Conservation (phyloP, 23 tunicate species). For the Diplosoma virens region DNA sequence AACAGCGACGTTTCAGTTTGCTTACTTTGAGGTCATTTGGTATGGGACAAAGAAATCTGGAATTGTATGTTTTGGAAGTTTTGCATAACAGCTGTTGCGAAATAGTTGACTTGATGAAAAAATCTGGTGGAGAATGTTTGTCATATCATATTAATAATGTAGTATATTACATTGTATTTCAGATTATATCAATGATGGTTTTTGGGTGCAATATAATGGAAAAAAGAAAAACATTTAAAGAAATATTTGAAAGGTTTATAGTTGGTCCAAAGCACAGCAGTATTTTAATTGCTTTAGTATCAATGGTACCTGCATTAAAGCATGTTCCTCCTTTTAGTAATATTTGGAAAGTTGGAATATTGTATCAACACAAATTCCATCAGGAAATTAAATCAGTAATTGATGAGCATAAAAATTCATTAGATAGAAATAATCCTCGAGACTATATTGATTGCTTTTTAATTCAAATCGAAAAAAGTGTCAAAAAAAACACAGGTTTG, state of each 20-base stretch:
- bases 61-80: slow-evolving; percentile 11
- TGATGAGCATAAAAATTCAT: background rate
- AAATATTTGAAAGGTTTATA: background rate
- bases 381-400: background rate
- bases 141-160: background rate
- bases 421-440: background rate
- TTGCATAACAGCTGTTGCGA: background rate
- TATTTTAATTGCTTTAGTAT: background rate
- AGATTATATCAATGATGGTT: no score
- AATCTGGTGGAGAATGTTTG: background rate
- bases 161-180: background rate
- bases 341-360: background rate
- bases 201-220: no score
- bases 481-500: no score
- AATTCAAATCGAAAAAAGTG: background rate
- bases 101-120: background rate
- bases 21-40: slow-evolving; percentile 17
- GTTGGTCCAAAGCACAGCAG: background rate
- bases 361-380: background rate
- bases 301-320: background rate
- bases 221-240: no score
- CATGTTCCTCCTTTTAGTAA: background rate
- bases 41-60: slow-evolving; percentile 41
- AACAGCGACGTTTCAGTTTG: slow-evolving; percentile 41
- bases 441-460: background rate